A percentile compares a stretch with the other conserved stretches of the same genome.
Conservation (phyloP, 2,888 invertebrate genomes). For the Rutpela maculata region DNA sequence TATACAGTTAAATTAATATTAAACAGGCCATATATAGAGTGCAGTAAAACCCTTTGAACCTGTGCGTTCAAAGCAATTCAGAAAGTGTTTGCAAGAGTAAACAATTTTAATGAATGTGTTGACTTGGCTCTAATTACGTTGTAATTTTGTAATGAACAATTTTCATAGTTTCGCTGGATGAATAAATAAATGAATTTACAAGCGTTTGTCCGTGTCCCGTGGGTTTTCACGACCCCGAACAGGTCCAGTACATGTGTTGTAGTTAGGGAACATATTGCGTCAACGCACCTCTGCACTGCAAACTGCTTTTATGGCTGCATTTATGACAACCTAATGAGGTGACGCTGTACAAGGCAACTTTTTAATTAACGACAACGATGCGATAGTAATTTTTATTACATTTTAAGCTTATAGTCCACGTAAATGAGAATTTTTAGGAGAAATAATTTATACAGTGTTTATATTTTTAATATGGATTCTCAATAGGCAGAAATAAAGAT, state of each 20-base stretch:
- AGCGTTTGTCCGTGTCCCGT: conserved; percentile 26
- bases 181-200: conserved; percentile 35
- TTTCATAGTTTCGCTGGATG: conserved; percentile 47
- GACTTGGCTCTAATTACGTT: conserved; percentile 44
- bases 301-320: neutral
- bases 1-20: conserved; percentile 17
- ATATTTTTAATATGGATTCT: no score
- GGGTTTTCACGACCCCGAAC: neutral
- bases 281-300: conserved; percentile 10
- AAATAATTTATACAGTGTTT: no score
- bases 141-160: conserved; percentile 49
- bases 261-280: neutral
- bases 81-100: conserved; percentile 47
- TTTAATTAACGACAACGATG: neutral
- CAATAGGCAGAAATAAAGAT: no score
- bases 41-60: conserved; percentile 43
- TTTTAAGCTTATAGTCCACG: no score
- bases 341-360: neutral
- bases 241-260: conserved; percentile 2
- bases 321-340: neutral
- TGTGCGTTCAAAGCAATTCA: conserved; percentile 43
- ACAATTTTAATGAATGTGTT: conserved; percentile 49
- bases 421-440: no score
- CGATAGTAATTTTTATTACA: no score
- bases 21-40: conserved; percentile 12